Base-by-base conservation (phyloP, 1,140 invertebrate genomes). In the Hermatobates lingyangjiaoensis region DNA sequence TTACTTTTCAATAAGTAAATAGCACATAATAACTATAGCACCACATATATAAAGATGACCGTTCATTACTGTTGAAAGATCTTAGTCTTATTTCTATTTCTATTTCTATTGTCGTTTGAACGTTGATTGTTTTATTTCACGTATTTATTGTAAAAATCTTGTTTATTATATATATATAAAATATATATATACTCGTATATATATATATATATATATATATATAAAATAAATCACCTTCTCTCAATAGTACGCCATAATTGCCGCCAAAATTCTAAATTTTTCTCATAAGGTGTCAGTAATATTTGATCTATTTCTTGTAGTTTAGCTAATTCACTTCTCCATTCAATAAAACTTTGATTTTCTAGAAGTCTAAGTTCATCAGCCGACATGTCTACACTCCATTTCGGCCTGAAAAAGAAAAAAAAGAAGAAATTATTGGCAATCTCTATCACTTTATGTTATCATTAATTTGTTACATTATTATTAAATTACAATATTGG, bases 191-290 rank as follows among this genome's bases (percentile, higher is more conserved):
- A n/a, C n/a, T n/a, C n/a, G n/a, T n/a, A n/a, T n/a, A n/a, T n/a
- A n/a, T n/a, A n/a, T n/a, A n/a, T n/a, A n/a, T n/a, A n/a, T n/a
- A n/a, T n/a, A n/a, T n/a, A n/a, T n/a, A n/a, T n/a, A n/a, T n/a
- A n/a, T n/a, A n/a, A n/a, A n/a, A n/a, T n/a, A n/a, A n/a, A 53
- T 50, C 55, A 75, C 72, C 75, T 78, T 59, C 87, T 80, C 65
- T 99, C 96, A 18, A 98, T 75, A 1, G 98, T 95, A 58, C 95
- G 75, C 96, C 96, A 99, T 4, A 99, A 66, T 66, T 99, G 95
- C 39, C 93, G 75, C 96, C 96, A 99, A 56, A 98, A 88, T 65
- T 98, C 93, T 18, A 98, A 68, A 69, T 99, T 99, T 58, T 91
- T 87, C 63, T 99, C 96, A 70, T 94, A 99, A 0, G 95, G 96